Conservation (phyloP, 2,888 invertebrate species). For the Polymixis lichenea region DNA sequence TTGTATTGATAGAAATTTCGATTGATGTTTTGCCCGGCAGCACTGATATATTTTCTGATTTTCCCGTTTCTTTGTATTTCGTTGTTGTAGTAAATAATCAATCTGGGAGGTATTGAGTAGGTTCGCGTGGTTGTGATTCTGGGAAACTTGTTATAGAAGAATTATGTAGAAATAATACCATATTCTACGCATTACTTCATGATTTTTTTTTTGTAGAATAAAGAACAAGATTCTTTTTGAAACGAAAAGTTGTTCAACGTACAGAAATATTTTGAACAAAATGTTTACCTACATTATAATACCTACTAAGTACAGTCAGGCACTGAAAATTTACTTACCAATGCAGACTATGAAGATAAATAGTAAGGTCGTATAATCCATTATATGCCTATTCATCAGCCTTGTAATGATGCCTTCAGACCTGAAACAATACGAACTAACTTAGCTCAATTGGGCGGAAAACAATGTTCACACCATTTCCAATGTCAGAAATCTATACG, state of each 20-base stretch:
- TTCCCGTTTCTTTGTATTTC: conserved; percentile 48
- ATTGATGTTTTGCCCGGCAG: conserved; percentile 70
- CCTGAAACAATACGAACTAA: conserved; percentile 76
- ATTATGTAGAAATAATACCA: background rate
- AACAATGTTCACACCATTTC: background rate
- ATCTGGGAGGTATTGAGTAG: conserved; percentile 31
- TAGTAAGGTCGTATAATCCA: conserved; percentile 74
- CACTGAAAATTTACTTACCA: conserved; percentile 71
- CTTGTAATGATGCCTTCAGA: conserved; percentile 36
- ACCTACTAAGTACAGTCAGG: background rate
- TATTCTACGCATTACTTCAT: background rate
- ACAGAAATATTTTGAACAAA: background rate
- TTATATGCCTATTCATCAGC: conserved; percentile 68
- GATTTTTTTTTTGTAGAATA: background rate
- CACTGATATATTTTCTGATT: conserved; percentile 66
- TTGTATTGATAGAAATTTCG: conserved; percentile 68
- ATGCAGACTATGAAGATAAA: conserved; percentile 78
- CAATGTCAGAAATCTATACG: background rate
- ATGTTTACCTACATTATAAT: background rate
- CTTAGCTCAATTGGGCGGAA: background rate
- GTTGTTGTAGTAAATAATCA: conserved; percentile 51
- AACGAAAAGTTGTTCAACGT: background rate
- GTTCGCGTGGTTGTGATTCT: conserved; percentile 10
- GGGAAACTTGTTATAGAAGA: conserved; percentile 17
- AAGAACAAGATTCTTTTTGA: background rate